Evolutionary conservation across 1,140 invertebrate genomes (phyloP).

Genomic region (Delia radicum): DNA sequence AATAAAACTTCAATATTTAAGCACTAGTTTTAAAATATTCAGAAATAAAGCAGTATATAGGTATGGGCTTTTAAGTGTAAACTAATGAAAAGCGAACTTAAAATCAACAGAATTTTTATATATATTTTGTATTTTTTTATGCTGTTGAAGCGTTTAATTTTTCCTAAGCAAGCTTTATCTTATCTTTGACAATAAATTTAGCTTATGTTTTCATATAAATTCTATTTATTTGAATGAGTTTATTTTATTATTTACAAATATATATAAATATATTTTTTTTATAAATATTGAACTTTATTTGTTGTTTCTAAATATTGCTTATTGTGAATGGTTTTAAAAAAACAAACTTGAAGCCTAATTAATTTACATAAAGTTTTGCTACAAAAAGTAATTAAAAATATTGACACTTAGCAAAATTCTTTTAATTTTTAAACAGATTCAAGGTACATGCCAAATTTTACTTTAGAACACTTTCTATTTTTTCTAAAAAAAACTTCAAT

Average conservation of each 20-base stretch:
- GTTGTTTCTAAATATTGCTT: slow-evolving; percentile 13
- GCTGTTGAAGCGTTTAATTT: slow-evolving; percentile 17
- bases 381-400: not conserved
- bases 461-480: no score
- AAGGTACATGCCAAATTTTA: no score
- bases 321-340: slow-evolving; percentile 10
- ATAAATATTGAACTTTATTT: not conserved
- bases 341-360: slow-evolving; percentile 10
- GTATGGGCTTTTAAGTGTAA: no score
- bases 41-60: no score
- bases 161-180: slow-evolving; percentile 19
- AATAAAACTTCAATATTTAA: no score
- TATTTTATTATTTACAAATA: not conserved
- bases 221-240: not conserved
- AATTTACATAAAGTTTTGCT: not conserved
- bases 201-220: not conserved
- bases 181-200: not conserved
- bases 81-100: slow-evolving; percentile 13
- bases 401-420: not conserved
- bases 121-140: not conserved
- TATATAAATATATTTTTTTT: not conserved
- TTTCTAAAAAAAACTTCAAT: no score
- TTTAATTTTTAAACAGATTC: no score
- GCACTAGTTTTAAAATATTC: no score
- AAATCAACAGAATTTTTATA: not conserved